phyloP scores from a whole-genome alignment of 2,797 vertebrate species.

The Cossypha heuglini region DNA sequence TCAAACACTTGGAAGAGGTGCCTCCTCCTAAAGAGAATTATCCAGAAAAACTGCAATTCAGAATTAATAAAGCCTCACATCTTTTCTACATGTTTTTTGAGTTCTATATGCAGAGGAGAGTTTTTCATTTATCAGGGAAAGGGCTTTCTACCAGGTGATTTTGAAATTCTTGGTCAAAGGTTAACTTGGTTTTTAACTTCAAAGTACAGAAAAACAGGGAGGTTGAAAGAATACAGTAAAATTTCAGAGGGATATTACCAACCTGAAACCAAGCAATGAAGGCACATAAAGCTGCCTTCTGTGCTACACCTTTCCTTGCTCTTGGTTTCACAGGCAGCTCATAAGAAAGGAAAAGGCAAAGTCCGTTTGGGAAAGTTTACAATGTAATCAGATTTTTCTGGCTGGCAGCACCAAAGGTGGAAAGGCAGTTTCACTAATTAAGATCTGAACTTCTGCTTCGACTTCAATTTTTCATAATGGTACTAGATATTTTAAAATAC shows the following conservation, averaged over 20 bases:
- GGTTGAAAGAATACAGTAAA: background rate
- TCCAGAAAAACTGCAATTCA: background rate
- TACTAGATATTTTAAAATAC: conserved; percentile 34
- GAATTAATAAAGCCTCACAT: background rate
- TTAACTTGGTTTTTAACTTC: conserved; percentile 47
- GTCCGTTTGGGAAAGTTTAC: background rate
- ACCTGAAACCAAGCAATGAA: background rate
- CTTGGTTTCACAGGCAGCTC: background rate
- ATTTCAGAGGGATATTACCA: background rate
- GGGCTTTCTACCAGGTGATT: conserved; percentile 14
- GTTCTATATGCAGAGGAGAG: background rate
- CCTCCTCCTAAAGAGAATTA: background rate
- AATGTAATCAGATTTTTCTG: conserved; percentile 3
- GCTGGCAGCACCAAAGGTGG: background rate
- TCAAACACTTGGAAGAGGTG: background rate
- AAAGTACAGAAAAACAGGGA: conserved; percentile 36
- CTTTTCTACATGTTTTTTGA: background rate
- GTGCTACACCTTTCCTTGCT: background rate
- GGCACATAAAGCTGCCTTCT: background rate
- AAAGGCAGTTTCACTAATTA: conserved; percentile 55
- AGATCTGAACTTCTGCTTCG: background rate
- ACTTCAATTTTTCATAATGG: conserved; percentile 20
- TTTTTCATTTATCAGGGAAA: conserved; percentile 21
- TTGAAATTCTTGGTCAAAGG: conserved; percentile 52
- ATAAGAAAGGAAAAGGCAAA: background rate